These are phyloP conservation scores for Leucophora obtusa DNA, from an alignment of 2,888 invertebrate genomes.

Conservation along the genomic window DNA sequence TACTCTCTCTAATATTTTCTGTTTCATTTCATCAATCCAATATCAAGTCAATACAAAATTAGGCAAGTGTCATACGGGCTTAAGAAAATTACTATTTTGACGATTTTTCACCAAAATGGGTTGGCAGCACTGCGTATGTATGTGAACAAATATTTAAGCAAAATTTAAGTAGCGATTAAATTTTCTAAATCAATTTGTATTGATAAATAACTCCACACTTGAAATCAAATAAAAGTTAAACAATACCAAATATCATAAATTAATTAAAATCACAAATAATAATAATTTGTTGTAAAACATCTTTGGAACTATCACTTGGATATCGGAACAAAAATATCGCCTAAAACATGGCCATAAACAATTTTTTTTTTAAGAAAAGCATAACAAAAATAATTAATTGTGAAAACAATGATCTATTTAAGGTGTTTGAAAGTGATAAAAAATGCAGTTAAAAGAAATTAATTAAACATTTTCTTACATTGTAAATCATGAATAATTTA, in stretches of 20 bases:
- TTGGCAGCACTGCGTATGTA: no score
- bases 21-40: no score
- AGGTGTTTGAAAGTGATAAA: not conserved
- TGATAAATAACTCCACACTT: slow-evolving; percentile 30
- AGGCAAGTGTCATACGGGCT: no score
- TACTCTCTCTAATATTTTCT: no score
- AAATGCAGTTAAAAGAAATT: not conserved
- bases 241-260: slow-evolving; percentile 18
- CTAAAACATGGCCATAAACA: not conserved
- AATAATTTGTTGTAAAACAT: not conserved
- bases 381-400: not conserved
- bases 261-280: slow-evolving; percentile 14
- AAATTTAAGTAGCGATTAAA: not conserved
- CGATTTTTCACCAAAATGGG: no score
- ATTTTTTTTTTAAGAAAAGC: not conserved
- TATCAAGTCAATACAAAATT: no score
- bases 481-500: not conserved
- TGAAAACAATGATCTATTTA: not conserved
- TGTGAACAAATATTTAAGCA: no score
- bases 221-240: slow-evolving; percentile 20
- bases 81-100: no score
- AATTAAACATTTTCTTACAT: no score
- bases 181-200: not conserved
- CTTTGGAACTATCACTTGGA: not conserved
- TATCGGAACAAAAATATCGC: not conserved